These are phyloP conservation scores for Cactoblastis cactorum DNA, from an alignment of 2,888 invertebrate species.

Conservation along the genomic window DNA sequence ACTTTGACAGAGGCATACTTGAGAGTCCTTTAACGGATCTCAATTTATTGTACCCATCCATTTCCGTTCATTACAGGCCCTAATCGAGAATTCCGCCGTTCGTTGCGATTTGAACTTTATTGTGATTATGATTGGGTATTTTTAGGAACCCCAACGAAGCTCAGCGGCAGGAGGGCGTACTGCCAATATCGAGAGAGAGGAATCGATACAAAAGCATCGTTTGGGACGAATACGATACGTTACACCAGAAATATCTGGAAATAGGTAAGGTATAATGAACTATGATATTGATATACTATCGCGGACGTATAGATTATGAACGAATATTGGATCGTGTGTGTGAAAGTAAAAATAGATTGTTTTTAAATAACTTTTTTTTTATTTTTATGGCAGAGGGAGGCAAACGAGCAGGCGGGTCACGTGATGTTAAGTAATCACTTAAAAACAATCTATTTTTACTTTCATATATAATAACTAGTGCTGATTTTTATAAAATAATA, in stretches of 20 bases:
- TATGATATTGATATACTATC: neutral
- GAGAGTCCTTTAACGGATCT: slow-evolving; percentile 14
- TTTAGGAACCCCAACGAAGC: slow-evolving; percentile 91
- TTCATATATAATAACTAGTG: too few species aligned
- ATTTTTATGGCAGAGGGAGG: too few species aligned
- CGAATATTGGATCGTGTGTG: neutral
- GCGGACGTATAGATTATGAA: neutral
- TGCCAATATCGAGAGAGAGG: slow-evolving; percentile 90
- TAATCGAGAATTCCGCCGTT: slow-evolving; percentile 2
- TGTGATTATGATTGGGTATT: neutral
- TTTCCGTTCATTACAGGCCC: slow-evolving; percentile 14
- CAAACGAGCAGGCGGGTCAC: too few species aligned
- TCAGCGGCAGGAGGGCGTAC: slow-evolving; percentile 86
- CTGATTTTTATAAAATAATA: too few species aligned
- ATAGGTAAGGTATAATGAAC: slow-evolving; percentile 83
- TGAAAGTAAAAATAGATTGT: neutral
- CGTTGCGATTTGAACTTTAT: slow-evolving; percentile 11
- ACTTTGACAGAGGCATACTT: slow-evolving; percentile 13
- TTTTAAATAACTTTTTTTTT: too few species aligned
- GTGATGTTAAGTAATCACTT: too few species aligned
- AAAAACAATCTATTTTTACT: too few species aligned
- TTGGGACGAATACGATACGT: slow-evolving; percentile 95
- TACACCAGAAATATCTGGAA: slow-evolving; percentile 95
- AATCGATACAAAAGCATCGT: slow-evolving; percentile 90
- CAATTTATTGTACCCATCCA: slow-evolving; percentile 16